phyloP scores from a whole-genome alignment of 2,888 invertebrate species.

The Orthonychiurus folsomi region DNA sequence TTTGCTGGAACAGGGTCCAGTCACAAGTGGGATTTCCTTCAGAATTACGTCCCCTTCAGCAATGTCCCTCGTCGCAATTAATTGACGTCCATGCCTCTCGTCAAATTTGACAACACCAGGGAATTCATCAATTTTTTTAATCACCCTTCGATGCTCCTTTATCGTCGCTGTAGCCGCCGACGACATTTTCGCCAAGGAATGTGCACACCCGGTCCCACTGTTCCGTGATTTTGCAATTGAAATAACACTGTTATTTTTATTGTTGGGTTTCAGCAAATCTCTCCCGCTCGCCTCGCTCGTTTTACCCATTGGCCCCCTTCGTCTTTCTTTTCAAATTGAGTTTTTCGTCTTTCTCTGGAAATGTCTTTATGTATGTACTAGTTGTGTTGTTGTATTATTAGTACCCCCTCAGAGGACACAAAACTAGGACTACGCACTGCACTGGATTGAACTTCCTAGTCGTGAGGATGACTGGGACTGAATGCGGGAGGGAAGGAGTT shows the following conservation, averaged over 20 bases:
- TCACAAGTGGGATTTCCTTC: neutral
- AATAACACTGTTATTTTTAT: neutral
- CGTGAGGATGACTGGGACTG: neutral
- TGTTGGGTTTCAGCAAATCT: neutral
- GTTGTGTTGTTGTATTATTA: too few species aligned
- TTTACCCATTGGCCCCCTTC: conserved; percentile 1
- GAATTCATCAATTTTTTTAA: neutral
- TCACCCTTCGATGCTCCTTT: neutral
- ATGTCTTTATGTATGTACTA: too few species aligned
- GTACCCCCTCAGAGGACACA: too few species aligned
- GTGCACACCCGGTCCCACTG: too few species aligned
- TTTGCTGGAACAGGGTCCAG: conserved; percentile 6
- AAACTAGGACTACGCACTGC: neutral
- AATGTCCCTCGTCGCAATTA: conserved; percentile 10
- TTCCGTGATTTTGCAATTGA: too few species aligned
- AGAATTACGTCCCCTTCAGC: conserved; percentile 9
- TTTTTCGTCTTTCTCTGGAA: too few species aligned
- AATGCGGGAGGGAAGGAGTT: too few species aligned
- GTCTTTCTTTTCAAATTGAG: too few species aligned
- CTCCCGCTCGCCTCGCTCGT: too few species aligned
- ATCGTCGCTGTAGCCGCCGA: neutral
- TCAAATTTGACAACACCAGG: conserved; percentile 5
- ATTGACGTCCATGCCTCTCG: conserved; percentile 6
- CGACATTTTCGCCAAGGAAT: too few species aligned
- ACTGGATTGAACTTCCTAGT: neutral